Percentiles rank a stretch among this genome's conserved stretches.
phyloP scores from a whole-genome alignment of 2,888 invertebrate species.

The Pyrrhosoma nymphula region DNA sequence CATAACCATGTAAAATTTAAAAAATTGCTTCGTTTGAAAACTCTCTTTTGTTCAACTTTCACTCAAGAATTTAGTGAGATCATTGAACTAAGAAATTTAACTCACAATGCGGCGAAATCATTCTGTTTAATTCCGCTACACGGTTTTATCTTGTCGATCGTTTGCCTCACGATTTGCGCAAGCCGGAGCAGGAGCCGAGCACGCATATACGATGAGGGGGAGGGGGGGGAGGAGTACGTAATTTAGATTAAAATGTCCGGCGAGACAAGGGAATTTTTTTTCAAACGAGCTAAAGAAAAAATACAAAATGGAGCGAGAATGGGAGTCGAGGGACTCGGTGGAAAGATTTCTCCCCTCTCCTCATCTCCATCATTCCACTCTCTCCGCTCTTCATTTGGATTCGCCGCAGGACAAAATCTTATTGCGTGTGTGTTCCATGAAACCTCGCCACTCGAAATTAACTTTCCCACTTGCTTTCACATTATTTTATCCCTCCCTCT shows the following conservation, averaged over 20 bases:
- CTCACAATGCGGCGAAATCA: background rate
- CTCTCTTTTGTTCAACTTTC: too few relatives aligned
- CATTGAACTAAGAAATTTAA: too few relatives aligned
- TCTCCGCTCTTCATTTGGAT: background rate
- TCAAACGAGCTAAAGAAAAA: background rate
- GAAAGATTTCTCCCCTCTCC: background rate
- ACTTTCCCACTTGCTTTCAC: background rate
- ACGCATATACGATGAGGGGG: background rate
- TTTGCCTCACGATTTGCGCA: background rate
- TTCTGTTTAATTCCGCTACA: background rate
- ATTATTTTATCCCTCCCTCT: background rate
- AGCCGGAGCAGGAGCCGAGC: background rate
- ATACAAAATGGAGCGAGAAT: background rate
- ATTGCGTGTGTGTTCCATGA: constrained; percentile 25
- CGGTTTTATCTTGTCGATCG: background rate
- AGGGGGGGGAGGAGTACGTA: background rate
- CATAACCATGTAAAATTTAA: too few relatives aligned
- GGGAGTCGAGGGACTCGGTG: background rate
- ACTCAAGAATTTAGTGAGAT: too few relatives aligned
- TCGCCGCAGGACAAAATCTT: constrained; percentile 36
- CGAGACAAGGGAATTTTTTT: background rate
- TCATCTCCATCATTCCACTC: background rate
- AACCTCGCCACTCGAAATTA: constrained; percentile 8
- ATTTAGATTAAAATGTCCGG: background rate
- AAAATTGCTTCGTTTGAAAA: too few relatives aligned